Base-by-base conservation (phyloP, 2,113 vertebrate genomes). In the Nymphicus hollandicus region DNA sequence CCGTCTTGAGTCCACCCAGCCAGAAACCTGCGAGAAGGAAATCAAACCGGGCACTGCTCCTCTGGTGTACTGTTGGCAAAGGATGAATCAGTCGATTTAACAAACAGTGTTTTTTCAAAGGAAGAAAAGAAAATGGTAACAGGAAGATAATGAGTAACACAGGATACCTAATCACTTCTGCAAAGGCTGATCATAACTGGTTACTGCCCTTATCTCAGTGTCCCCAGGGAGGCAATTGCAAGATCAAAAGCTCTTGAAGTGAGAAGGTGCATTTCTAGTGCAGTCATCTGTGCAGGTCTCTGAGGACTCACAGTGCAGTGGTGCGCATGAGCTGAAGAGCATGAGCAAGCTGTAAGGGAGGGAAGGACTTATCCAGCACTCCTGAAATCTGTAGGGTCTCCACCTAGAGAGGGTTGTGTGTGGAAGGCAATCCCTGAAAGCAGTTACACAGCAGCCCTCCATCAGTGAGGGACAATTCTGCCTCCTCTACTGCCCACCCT, bases 71-170 rank as follows among this genome's bases (percentile, higher is more conserved):
- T 95, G 91, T 50, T 95, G 91, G 95, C 94, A 92, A 35, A 79
- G 61, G 95, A 95, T 95, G 55, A 95, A 93, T 93, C 53, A 1
- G 31, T 47, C 79, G 39, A 46, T 91, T 89, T 84, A 56, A 89
- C 88, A 93, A 85, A 91, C 80, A 86, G 60, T 20, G 29, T 2
- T 24, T 78, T 94, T 88, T 89, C 89, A 93, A 55, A 86, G 77
- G 95, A 78, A 95, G 69, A 96, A 85, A 78, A 79, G 55, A 97
- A 91, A 94, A 88, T 5, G n/a, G 27, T 81, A 93, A 89, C 95
- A 96, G 96, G 95, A 96, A 97, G 91, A 74, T 64, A 88, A 66
- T 56, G 65, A 55, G 60, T 50, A 91, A 92, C 89, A 91, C 83
- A 95, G 91, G 91, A 86, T 93, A 81, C 60, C 77, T 55, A 95